Conservation (phyloP, 1,140 invertebrate species). For the Drosophila kohkoa region DNA sequence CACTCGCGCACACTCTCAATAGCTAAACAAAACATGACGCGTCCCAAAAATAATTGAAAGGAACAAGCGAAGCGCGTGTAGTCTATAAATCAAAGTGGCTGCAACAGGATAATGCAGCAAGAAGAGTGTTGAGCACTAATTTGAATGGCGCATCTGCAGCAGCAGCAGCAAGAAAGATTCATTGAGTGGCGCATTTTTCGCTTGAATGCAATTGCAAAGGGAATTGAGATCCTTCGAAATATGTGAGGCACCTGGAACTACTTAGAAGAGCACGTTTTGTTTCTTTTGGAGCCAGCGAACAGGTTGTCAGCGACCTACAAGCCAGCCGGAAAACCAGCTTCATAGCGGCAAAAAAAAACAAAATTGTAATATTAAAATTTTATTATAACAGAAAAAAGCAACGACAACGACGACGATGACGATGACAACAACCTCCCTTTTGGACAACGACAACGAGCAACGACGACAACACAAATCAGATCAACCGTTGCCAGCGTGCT, state of each 20-base stretch:
- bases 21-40: constrained; percentile 65
- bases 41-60: constrained; percentile 68
- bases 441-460: not conserved
- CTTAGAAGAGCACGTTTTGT: constrained; percentile 23
- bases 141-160: constrained; percentile 68
- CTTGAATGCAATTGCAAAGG: constrained; percentile 66
- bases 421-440: constrained; percentile 23
- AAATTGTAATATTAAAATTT: constrained; percentile 68
- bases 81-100: constrained; percentile 67
- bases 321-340: constrained; percentile 24
- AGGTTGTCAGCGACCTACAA: constrained; percentile 58
- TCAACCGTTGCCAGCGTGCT: constrained; percentile 61
- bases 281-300: constrained; percentile 27
- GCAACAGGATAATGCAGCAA: constrained; percentile 64
- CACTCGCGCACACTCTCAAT: constrained; percentile 31
- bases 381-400: constrained; percentile 22
- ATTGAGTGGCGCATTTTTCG: constrained; percentile 52
- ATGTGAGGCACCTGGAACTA: constrained; percentile 39
- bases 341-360: constrained; percentile 53
- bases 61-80: constrained; percentile 40
- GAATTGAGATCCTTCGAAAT: constrained; percentile 51
- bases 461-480: constrained; percentile 70
- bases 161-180: not conserved
- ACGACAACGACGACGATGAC: not conserved
- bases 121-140: constrained; percentile 71